phyloP scores from a whole-genome alignment of 2,113 vertebrate genomes.

The Myrmophylax atrothorax region DNA sequence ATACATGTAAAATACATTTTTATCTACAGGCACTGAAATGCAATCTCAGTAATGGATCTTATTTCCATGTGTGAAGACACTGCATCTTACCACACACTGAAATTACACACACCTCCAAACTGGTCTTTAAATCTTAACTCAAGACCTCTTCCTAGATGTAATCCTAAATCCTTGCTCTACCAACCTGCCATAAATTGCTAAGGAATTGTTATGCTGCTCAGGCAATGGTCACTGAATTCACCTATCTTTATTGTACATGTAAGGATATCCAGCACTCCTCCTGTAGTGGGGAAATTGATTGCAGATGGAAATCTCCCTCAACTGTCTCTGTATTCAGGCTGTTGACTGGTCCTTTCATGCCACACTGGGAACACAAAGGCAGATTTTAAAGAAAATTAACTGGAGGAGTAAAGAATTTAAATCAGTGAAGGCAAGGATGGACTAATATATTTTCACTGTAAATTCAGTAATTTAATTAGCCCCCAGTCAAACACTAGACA shows the following conservation, averaged over 20 bases:
- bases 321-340: not conserved
- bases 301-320: not conserved
- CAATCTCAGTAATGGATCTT: not conserved
- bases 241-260: not conserved
- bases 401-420: constrained; percentile 18
- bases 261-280: not conserved
- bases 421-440: not conserved
- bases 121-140: not conserved
- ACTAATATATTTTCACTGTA: not conserved
- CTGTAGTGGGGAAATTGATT: not conserved
- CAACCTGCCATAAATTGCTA: not conserved
- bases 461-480: constrained; percentile 40
- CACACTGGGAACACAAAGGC: not conserved
- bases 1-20: not conserved
- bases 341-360: not conserved
- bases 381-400: constrained; percentile 33
- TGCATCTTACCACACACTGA: not conserved
- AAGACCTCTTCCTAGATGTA: not conserved
- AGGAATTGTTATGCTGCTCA: not conserved
- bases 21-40: not conserved
- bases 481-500: constrained; percentile 2
- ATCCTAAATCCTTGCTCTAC: not conserved
- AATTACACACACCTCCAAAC: not conserved
- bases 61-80: not conserved
- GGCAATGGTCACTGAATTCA: not conserved